Evolutionary conservation across 2,888 invertebrate genomes (phyloP).

Genomic region (Metalampra italica): DNA sequence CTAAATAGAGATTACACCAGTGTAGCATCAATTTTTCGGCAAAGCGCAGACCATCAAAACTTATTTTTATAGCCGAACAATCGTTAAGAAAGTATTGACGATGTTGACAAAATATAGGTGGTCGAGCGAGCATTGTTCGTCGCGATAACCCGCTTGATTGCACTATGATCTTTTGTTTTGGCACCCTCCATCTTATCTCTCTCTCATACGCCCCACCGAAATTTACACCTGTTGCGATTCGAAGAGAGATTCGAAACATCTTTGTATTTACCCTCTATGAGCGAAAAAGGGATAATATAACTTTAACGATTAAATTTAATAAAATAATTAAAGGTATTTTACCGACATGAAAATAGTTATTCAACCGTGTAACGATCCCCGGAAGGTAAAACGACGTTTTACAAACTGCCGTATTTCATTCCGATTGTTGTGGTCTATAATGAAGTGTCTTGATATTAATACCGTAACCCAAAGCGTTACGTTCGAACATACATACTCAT

Average conservation of each 20-base stretch:
- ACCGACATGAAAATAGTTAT: too few species aligned
- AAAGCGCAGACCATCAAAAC: background rate
- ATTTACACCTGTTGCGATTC: background rate
- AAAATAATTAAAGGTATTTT: too few species aligned
- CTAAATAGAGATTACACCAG: too few species aligned
- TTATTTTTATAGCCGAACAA: constrained; percentile 3
- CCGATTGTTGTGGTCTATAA: too few species aligned
- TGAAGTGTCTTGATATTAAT: too few species aligned
- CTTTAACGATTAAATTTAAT: too few species aligned
- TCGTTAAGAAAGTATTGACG: constrained; percentile 19
- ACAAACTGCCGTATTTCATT: too few species aligned
- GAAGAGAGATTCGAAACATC: too few species aligned
- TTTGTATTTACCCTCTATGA: background rate
- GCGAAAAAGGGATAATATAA: background rate
- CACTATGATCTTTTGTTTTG: constrained; percentile 19
- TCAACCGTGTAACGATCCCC: too few species aligned
- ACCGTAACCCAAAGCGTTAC: too few species aligned
- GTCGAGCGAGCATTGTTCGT: constrained; percentile 35
- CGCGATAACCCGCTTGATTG: constrained; percentile 17
- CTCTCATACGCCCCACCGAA: background rate
- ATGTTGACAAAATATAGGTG: constrained; percentile 43
- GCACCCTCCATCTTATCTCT: constrained; percentile 5
- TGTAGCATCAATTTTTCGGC: background rate
- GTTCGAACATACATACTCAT: too few species aligned
- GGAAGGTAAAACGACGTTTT: too few species aligned